Conservation (phyloP, 2,113 vertebrate species). For the Coptodon rendalli region DNA sequence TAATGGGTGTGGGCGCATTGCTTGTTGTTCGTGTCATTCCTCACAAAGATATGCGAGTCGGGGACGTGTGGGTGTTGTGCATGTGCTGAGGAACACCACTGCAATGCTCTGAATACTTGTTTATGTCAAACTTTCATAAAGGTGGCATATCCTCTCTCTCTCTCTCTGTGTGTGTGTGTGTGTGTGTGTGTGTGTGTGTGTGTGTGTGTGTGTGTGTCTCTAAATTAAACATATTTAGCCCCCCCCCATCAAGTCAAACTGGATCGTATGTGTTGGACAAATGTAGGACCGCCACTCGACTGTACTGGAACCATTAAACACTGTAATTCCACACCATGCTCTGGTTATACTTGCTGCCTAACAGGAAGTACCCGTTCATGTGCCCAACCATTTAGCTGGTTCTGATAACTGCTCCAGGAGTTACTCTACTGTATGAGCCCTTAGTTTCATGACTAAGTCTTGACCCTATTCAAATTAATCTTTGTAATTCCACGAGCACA, state of each 20-base stretch:
- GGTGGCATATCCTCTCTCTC: not conserved
- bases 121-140: not conserved
- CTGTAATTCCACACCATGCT: not conserved
- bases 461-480: not conserved
- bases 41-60: not conserved
- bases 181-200: too few relatives aligned
- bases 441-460: not conserved
- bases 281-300: not conserved
- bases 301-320: not conserved
- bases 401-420: not conserved
- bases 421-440: not conserved
- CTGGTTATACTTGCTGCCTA: not conserved
- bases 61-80: not conserved
- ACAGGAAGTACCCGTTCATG: not conserved
- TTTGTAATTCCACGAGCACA: not conserved
- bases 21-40: not conserved
- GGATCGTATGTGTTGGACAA: not conserved
- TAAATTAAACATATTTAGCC: too few relatives aligned
- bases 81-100: not conserved
- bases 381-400: not conserved
- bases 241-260: not conserved
- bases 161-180: too few relatives aligned
- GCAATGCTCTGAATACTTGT: not conserved
- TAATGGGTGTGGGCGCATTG: not conserved
- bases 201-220: not conserved